Evolutionary conservation across 2,797 vertebrate species (phyloP), one percentile per base, ranked within the genome.

Genomic region (Brachymystax lenok): DNA sequence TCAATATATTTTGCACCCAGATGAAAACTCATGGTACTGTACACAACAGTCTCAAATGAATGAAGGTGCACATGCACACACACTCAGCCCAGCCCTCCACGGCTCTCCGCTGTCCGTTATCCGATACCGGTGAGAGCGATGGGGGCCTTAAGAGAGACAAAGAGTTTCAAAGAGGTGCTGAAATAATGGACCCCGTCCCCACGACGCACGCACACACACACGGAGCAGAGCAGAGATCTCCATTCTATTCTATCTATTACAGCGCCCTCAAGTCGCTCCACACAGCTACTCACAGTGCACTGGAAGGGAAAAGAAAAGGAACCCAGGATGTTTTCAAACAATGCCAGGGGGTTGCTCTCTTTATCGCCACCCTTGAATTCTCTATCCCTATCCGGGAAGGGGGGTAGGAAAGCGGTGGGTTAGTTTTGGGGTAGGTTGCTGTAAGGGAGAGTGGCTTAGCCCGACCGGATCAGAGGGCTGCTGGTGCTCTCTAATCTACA

Each of bases 71-170:
- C 74, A 59, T 56, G 13, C 54, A 61, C 59, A 61, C 56, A 61
- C 59, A 24, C 7, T 46, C 40, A 12, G 10, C 40, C 40, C 21
- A 35, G 19, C 80, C 86, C 83, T 91, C 74, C 67, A 33, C 77
- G 79, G 33, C 74, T 78, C 50, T 76, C 69, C 64, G 40, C 68
- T 16, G 33, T 74, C 86, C 92, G 97, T 96, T 96, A 98, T 94
- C 94, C 91, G 96, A 99, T 99, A 98, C 95, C 89, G 96, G 97
- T 98, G 97, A 96, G 97, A 99, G 96, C 95, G 82, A 88, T 89
- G 88, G 95, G 92, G 95, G 94, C 94, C 94, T 89, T 92, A 91
- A 82, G 92, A 93, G 91, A 92, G 96, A 98, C 96, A 95, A 96
- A 97, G 96, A 94, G 97, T 95, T 97, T 97, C 88, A 94, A 96